Evolutionary conservation across 1,140 invertebrate genomes (phyloP), one percentile per base, ranked within the genome.

Genomic region (Drosophila sturtevanti): DNA sequence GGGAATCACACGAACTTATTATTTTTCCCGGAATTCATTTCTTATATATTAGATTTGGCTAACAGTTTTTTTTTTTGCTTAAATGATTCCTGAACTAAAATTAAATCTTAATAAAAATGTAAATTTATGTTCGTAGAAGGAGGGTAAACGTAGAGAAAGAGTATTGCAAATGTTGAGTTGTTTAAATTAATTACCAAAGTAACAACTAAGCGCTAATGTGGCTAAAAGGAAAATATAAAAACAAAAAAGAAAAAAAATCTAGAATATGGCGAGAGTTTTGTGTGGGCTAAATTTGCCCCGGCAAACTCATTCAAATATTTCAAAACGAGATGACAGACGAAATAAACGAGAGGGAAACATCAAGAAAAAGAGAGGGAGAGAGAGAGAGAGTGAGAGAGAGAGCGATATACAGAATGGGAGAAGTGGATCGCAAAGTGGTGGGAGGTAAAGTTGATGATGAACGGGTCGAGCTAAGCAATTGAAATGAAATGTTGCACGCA

Each of bases 401-500:
- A 44, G n/a, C n/a, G n/a, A n/a, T n/a, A n/a, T n/a, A n/a, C n/a
- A n/a, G n/a, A n/a, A n/a, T n/a, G n/a, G n/a, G n/a, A n/a, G n/a
- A n/a, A n/a, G n/a, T n/a, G n/a, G 14, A 2, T 3, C 22, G 22
- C 22, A 4, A 6, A 1, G 9, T 14, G 34, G 12, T 10, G 18
- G 10, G 18, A 34, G 14, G 1, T 10, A 31, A 1, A 11, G 52
- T 11, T 11, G 54, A 31, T 56, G 54, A 56, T 56, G 54, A 14
- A 35, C 54, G 34, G 35, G 58, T 11, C 14, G 18, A 60, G 37
- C 34, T 41, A 12, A 38, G 58, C 58, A 60, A 60, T 60, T 60
- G 58, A 41, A 60, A 60, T 35, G 35, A 60, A 60, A 60, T 41
- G 58, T 60, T 34, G 35, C 58, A 60, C 58, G 58, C 58, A 60